These are phyloP conservation scores for Phyllostomus discolor DNA, from an alignment of 2,113 vertebrate genomes.

Conservation along the genomic window DNA sequence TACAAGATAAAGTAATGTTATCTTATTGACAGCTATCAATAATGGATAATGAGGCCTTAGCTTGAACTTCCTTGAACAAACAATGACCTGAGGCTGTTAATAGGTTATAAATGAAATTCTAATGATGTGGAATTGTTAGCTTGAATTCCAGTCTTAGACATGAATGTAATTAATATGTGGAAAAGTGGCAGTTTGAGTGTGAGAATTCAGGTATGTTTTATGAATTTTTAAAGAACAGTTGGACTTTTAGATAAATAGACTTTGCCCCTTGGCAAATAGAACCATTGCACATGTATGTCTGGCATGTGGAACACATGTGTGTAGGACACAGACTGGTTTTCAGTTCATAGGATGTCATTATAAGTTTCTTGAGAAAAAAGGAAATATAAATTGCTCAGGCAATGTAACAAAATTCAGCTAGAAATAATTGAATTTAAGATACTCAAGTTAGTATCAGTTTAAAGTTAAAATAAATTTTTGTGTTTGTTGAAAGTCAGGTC, in stretches of 20 bases:
- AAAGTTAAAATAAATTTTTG: constrained; percentile 43
- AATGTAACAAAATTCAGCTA: constrained; percentile 31
- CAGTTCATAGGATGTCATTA: neutral
- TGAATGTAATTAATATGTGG: constrained; percentile 28
- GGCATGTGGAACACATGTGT: neutral
- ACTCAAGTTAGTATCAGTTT: neutral
- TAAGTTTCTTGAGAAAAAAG: constrained; percentile 25
- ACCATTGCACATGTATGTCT: neutral
- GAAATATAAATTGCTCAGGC: constrained; percentile 11
- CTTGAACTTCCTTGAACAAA: constrained; percentile 40
- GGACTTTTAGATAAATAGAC: constrained; percentile 19
- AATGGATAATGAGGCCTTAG: constrained; percentile 41
- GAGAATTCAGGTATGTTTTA: constrained; percentile 9
- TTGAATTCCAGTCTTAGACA: neutral
- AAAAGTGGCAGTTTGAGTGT: neutral
- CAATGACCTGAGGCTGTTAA: constrained; percentile 11
- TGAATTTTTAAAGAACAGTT: neutral
- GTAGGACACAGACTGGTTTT: neutral
- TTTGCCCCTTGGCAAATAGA: neutral
- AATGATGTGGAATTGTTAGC: constrained; percentile 8
- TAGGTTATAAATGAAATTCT: constrained; percentile 48
- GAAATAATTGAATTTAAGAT: constrained; percentile 37
- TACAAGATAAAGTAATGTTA: constrained; percentile 37
- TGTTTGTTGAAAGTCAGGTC: neutral
- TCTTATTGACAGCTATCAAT: constrained; percentile 59